Evolutionary conservation across 2,113 vertebrate genomes (phyloP).

Genomic region (Grus americana): DNA sequence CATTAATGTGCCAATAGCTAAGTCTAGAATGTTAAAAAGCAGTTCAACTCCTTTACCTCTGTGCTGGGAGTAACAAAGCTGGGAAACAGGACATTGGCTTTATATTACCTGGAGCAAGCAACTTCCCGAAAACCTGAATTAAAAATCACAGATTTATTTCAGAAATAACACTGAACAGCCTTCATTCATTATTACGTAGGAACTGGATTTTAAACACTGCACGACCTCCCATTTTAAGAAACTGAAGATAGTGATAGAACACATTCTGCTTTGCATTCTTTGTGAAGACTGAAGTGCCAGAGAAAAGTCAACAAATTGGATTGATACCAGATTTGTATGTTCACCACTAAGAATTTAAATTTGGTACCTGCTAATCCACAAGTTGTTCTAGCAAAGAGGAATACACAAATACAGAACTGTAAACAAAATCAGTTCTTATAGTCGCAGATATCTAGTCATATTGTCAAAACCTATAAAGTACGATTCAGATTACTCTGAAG

Average conservation of each 20-base stretch:
- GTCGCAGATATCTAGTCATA: not conserved
- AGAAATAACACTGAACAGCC: not conserved
- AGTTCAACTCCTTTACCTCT: not conserved
- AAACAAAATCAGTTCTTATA: not conserved
- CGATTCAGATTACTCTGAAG: not conserved
- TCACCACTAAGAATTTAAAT: not conserved
- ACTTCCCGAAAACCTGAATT: not conserved
- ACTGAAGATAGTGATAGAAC: not conserved
- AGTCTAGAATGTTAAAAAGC: not conserved
- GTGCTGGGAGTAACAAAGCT: not conserved
- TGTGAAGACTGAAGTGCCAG: not conserved
- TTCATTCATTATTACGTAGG: not conserved
- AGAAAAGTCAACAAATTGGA: not conserved
- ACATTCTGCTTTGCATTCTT: not conserved
- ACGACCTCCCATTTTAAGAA: not conserved
- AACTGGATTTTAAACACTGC: not conserved
- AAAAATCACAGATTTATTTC: not conserved
- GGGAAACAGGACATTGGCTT: not conserved
- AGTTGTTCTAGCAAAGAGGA: not conserved
- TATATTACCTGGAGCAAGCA: not conserved
- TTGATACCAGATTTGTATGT: not conserved
- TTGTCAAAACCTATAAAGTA: not conserved
- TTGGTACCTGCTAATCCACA: not conserved
- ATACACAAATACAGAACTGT: not conserved
- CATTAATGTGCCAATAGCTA: not conserved